Evolutionary conservation across 2,113 vertebrate species (phyloP).

Genomic region (Boulengeromyrus knoepffleri): DNA sequence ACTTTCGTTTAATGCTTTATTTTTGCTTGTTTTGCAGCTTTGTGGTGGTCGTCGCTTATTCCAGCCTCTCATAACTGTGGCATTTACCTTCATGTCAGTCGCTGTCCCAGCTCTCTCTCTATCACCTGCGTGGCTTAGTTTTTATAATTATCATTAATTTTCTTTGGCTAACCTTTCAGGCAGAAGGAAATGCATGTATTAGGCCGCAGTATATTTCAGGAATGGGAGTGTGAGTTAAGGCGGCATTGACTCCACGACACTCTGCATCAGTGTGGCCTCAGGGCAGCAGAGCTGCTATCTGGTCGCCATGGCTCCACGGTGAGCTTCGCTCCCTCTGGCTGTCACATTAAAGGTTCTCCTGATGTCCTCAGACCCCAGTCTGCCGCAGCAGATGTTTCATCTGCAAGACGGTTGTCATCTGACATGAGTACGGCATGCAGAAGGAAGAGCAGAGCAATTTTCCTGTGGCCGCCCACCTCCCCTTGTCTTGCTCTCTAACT

Average conservation of each 20-base stretch:
- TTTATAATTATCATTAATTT: not conserved
- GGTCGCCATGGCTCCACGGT: not conserved
- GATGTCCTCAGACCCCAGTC: not conserved
- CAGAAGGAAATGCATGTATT: not conserved
- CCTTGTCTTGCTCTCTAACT: not conserved
- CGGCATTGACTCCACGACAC: not conserved
- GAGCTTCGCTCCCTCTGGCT: not conserved
- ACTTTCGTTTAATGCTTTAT: not conserved
- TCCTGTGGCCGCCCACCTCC: not conserved
- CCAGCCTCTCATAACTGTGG: not conserved
- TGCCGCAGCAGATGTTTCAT: not conserved
- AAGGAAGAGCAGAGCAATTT: slow-evolving; percentile 12
- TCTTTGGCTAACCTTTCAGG: not conserved
- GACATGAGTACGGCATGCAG: not conserved
- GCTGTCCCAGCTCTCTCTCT: not conserved
- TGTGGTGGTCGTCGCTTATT: not conserved
- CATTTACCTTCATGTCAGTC: not conserved
- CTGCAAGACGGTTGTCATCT: not conserved
- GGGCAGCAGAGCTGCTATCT: not conserved
- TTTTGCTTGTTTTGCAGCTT: not conserved
- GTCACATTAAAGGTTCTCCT: not conserved
- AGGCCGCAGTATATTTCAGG: not conserved
- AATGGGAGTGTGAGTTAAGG: not conserved
- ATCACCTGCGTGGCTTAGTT: not conserved
- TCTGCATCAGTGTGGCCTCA: not conserved